phyloP scores from a whole-genome alignment of 2,888 invertebrate genomes.

The Drosophila heteroneura region DNA sequence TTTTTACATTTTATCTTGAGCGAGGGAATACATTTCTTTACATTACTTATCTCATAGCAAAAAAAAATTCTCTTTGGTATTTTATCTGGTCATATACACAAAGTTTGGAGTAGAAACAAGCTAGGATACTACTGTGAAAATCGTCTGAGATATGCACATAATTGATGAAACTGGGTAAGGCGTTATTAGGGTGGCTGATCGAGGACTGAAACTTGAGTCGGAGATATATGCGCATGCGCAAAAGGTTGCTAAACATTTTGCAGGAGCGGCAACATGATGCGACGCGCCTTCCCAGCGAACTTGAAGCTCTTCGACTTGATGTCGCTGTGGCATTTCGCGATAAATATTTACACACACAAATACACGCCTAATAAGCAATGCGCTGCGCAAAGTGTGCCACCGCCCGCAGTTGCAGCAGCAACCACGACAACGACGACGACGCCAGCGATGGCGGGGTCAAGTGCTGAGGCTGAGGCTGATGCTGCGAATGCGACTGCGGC shows the following conservation, averaged over 20 bases:
- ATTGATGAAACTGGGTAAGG: neutral
- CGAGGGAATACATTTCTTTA: neutral
- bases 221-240: constrained; percentile 36
- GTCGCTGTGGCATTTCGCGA: constrained; percentile 68
- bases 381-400: constrained; percentile 74
- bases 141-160: neutral
- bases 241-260: constrained; percentile 53
- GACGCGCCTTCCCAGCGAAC: constrained; percentile 20
- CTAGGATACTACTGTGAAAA: neutral
- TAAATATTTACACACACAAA: constrained; percentile 71
- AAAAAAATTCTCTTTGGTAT: neutral
- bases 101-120: neutral
- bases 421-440: constrained; percentile 16
- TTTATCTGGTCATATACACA: neutral
- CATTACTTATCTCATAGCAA: neutral
- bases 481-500: constrained; percentile 5
- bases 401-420: constrained; percentile 32
- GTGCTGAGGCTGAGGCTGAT: constrained; percentile 47
- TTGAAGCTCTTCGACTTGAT: constrained; percentile 35
- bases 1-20: constrained; percentile 14
- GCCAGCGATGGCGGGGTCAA: constrained; percentile 68
- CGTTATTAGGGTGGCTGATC: constrained; percentile 2
- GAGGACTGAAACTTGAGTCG: neutral
- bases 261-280: constrained; percentile 59
- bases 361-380: constrained; percentile 76